phyloP scores from a whole-genome alignment of 1,140 invertebrate genomes.

The Bactericera cockerelli region DNA sequence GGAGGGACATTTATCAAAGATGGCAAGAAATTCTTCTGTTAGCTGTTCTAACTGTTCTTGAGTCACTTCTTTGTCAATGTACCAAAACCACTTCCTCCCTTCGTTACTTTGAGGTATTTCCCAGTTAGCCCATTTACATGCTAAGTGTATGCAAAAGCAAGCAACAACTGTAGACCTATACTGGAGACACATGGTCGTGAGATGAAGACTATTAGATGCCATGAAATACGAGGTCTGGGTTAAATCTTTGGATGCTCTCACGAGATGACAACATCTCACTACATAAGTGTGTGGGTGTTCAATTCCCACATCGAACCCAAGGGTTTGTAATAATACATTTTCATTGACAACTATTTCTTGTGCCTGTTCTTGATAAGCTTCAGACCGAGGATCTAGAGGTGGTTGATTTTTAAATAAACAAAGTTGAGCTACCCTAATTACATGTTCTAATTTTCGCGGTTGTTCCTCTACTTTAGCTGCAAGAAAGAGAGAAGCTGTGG shows the following conservation, averaged over 20 bases:
- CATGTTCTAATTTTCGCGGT: slow-evolving; percentile 87
- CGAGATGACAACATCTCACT: slow-evolving; percentile 82
- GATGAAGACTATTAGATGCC: slow-evolving; percentile 91
- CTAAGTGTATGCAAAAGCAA: slow-evolving; percentile 92
- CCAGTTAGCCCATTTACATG: slow-evolving; percentile 94
- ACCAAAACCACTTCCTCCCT: slow-evolving; percentile 86
- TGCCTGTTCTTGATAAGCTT: slow-evolving; percentile 56
- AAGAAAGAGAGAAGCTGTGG: slow-evolving; percentile 76
- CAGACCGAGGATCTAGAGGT: slow-evolving; percentile 49
- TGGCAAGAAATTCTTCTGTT: slow-evolving; percentile 67
- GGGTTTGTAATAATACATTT: slow-evolving; percentile 85
- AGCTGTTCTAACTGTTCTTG: slow-evolving; percentile 63
- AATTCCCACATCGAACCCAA: slow-evolving; percentile 91
- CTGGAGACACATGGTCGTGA: slow-evolving; percentile 93
- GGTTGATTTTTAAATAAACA: slow-evolving; percentile 50
- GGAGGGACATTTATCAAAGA: slow-evolving; percentile 84
- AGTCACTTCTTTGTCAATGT: slow-evolving; percentile 77
- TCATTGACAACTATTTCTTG: slow-evolving; percentile 91
- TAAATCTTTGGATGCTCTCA: slow-evolving; percentile 86
- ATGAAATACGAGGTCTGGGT: slow-evolving; percentile 95
- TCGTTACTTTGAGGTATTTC: slow-evolving; percentile 83
- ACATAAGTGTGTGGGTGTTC: slow-evolving; percentile 96
- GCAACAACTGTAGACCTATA: slow-evolving; percentile 90
- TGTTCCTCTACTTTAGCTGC: slow-evolving; percentile 96
- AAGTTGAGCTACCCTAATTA: slow-evolving; percentile 76